These are phyloP conservation scores for Lagopus muta DNA, from an alignment of 2,113 vertebrate species.

Conservation along the genomic window DNA sequence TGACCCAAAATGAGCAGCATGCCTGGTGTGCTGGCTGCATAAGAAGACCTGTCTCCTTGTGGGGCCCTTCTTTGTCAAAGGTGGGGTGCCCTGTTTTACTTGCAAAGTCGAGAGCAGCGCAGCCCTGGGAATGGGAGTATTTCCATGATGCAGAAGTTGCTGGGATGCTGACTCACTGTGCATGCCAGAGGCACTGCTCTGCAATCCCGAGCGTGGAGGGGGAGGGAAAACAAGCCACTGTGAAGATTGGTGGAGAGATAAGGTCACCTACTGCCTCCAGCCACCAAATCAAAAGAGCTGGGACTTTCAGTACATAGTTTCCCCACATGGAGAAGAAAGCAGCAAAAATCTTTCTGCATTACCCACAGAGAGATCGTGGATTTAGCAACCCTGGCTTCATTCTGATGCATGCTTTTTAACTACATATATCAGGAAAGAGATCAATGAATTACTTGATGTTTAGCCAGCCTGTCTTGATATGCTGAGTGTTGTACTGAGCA, in stretches of 20 bases:
- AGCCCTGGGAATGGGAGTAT: background rate
- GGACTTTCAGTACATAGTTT: conserved; percentile 1
- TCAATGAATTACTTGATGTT: background rate
- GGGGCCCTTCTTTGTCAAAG: background rate
- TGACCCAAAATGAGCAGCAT: background rate
- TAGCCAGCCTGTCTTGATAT: background rate
- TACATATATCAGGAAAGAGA: background rate
- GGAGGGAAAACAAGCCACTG: conserved; percentile 3
- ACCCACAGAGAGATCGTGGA: rapidly evolving
- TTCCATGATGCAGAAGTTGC: background rate
- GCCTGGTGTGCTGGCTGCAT: background rate
- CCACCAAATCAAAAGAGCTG: conserved; percentile 35
- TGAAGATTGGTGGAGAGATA: conserved; percentile 57
- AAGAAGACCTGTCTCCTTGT: background rate
- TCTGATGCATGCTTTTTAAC: background rate
- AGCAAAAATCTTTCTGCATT: background rate
- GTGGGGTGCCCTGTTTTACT: background rate
- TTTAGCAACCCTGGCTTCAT: background rate
- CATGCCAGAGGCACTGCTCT: conserved; percentile 28
- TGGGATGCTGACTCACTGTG: conserved; percentile 50
- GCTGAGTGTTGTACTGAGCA: background rate
- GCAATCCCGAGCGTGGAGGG: background rate
- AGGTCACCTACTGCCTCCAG: conserved; percentile 69
- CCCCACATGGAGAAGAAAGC: background rate
- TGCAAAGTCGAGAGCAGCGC: background rate